Percentiles rank a stretch among this genome's conserved stretches.
These are phyloP conservation scores for Apoda limacodes DNA, from an alignment of 2,888 invertebrate species.

Conservation along the genomic window DNA sequence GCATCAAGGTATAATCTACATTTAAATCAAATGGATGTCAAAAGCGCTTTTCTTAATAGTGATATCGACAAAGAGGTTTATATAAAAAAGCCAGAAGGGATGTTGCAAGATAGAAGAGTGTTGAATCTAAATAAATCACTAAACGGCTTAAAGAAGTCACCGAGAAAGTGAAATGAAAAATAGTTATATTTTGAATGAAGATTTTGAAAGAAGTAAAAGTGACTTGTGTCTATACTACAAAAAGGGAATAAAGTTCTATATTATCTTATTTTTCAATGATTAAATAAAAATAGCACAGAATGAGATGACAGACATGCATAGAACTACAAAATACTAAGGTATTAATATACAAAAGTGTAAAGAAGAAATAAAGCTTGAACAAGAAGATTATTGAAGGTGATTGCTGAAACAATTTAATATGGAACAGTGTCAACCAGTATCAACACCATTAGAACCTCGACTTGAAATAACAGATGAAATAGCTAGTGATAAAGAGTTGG, in stretches of 20 bases:
- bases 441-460: constrained; percentile 5
- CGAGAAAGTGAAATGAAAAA: constrained; percentile 11
- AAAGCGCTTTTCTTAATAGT: constrained; percentile 20
- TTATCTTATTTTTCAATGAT: constrained; percentile 11
- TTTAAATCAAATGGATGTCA: constrained; percentile 14
- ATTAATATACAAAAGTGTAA: constrained; percentile 4
- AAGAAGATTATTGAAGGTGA: constrained; percentile 7
- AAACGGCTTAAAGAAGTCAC: constrained; percentile 14
- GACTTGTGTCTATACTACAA: constrained; percentile 11
- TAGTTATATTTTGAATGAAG: constrained; percentile 3
- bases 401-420: constrained; percentile 7
- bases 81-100: constrained; percentile 16
- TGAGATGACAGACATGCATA: constrained; percentile 7
- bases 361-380: constrained; percentile 1
- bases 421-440: constrained; percentile 8
- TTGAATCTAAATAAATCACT: constrained; percentile 11
- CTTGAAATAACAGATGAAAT: background rate
- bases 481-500: background rate
- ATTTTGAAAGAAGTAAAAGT: constrained; percentile 5
- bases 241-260: constrained; percentile 2
- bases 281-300: constrained; percentile 3
- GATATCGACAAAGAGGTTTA: constrained; percentile 18
- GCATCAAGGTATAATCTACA: constrained; percentile 5
- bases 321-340: constrained; percentile 2
- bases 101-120: constrained; percentile 6